Conservation (phyloP, 53 echinoderm and acorn worm species). For the Mesocentrotus franciscanus region DNA sequence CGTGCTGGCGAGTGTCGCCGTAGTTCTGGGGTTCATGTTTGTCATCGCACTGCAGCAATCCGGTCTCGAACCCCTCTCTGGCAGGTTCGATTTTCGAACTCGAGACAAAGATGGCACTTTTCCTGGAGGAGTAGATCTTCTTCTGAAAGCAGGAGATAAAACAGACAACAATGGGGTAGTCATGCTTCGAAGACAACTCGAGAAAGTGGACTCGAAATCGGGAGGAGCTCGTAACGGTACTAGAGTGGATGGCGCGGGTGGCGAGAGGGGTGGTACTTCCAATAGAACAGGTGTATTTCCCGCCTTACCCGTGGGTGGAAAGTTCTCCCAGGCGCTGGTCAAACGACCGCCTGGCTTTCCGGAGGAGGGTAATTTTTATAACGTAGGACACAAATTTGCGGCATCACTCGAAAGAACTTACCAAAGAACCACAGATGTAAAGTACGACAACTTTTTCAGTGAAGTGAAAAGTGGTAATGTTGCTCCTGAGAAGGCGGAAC, state of each 20-base stretch:
- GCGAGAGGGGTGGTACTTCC: constrained; percentile 23
- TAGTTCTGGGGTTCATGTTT: constrained; percentile 65
- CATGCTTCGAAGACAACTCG: constrained; percentile 57
- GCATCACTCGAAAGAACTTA: constrained; percentile 46
- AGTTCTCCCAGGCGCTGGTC: constrained; percentile 17
- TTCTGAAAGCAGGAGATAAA: constrained; percentile 4
- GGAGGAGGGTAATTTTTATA: constrained; percentile 59
- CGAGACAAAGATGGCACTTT: constrained; percentile 47
- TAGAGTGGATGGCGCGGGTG: constrained; percentile 39
- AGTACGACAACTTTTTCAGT: constrained; percentile 32
- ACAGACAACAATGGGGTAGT: constrained; percentile 45
- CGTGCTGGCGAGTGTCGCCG: constrained; percentile 60
- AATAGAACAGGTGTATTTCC: constrained; percentile 22
- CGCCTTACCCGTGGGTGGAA: background rate
- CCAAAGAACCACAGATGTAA: constrained; percentile 42
- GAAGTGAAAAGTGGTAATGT: constrained; percentile 38
- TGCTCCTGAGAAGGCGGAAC: constrained; percentile 37
- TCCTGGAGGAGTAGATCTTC: constrained; percentile 39
- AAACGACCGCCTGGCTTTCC: constrained; percentile 47
- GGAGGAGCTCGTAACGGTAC: constrained; percentile 38
- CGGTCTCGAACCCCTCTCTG: constrained; percentile 54
- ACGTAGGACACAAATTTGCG: constrained; percentile 56
- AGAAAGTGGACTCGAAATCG: constrained; percentile 65
- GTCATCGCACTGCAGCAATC: constrained; percentile 62
- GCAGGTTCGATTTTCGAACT: constrained; percentile 36